phyloP scores from a whole-genome alignment of 2,797 vertebrate genomes.

The Pangasius djambal region DNA sequence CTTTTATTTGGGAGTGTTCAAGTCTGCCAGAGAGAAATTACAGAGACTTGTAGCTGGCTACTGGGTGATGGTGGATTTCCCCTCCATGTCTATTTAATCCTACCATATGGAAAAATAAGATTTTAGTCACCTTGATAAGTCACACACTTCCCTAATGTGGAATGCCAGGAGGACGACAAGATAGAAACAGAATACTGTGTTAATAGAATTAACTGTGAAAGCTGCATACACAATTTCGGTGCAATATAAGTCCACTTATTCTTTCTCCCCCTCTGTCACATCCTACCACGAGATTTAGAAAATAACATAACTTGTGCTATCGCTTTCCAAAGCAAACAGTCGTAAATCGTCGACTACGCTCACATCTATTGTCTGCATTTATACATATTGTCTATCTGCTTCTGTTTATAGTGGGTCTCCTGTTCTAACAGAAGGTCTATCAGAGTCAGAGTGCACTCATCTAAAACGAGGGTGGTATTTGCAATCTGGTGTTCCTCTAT shows the following conservation, averaged over 20 bases:
- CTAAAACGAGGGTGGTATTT: neutral
- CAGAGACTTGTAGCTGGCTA: neutral
- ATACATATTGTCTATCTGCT: neutral
- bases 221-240: neutral
- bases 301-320: neutral
- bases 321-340: neutral
- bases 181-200: neutral
- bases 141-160: neutral
- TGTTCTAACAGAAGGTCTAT: neutral
- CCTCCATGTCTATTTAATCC: neutral
- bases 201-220: neutral
- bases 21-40: neutral
- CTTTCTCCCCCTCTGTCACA: neutral
- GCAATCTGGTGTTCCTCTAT: neutral
- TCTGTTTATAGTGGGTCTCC: neutral
- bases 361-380: neutral
- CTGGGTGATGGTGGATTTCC: neutral
- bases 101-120: neutral
- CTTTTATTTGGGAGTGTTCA: neutral
- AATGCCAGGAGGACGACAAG: neutral
- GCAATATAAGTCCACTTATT: neutral
- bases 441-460: neutral
- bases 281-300: neutral
- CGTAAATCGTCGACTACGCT: neutral
- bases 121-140: neutral